These are phyloP conservation scores for Eublepharis macularius DNA, from an alignment of 2,113 vertebrate species.

Conservation along the genomic window DNA sequence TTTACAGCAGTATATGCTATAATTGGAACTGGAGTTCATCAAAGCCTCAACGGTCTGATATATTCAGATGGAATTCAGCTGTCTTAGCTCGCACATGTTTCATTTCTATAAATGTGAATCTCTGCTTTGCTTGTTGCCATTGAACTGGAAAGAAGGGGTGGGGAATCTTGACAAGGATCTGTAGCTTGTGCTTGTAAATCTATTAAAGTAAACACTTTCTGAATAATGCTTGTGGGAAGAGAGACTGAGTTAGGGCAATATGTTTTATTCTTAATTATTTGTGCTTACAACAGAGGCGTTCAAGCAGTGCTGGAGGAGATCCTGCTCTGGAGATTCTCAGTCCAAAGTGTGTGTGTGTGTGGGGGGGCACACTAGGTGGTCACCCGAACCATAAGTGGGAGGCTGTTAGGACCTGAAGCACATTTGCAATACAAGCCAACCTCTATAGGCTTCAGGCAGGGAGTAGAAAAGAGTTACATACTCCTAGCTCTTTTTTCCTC, in stretches of 20 bases:
- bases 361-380: too few relatives aligned
- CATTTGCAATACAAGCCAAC: too few relatives aligned
- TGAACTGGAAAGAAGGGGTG: conserved; percentile 29
- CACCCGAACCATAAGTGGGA: too few relatives aligned
- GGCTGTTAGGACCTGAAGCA: too few relatives aligned
- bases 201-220: not conserved
- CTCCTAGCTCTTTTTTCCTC: too few relatives aligned
- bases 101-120: not conserved
- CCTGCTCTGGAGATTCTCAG: not conserved
- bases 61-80: conserved; percentile 28
- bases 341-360: too few relatives aligned
- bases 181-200: conserved; percentile 13
- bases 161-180: conserved; percentile 1
- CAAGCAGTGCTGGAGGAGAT: not conserved
- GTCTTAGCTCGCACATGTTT: conserved; percentile 48
- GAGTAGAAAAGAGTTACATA: too few relatives aligned
- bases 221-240: conserved; percentile 23
- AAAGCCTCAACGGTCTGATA: conserved; percentile 33
- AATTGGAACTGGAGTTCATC: conserved; percentile 7
- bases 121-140: conserved; percentile 27
- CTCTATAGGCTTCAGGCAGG: too few relatives aligned
- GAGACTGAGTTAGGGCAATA: not conserved
- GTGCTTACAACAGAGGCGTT: not conserved
- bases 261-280: not conserved
- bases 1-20: not conserved